Conservation (phyloP, 2,888 invertebrate species). For the Periphyllus acericola region DNA sequence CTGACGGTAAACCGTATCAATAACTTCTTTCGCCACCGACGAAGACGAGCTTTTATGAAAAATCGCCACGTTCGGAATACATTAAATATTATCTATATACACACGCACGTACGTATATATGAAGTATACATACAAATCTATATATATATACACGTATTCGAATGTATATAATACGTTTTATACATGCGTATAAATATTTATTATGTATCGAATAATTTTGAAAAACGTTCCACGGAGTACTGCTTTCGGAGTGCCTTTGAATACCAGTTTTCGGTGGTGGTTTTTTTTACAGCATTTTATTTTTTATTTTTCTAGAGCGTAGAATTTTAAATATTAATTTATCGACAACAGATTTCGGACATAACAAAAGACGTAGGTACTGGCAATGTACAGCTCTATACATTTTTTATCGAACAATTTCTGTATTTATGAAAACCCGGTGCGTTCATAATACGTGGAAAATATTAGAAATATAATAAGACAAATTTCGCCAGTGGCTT, state of each 20-base stretch:
- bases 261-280: background rate
- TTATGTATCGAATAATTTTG: constrained; percentile 42
- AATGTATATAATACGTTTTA: too few relatives aligned
- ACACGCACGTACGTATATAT: background rate
- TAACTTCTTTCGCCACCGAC: constrained; percentile 27
- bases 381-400: background rate
- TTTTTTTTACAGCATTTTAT: background rate
- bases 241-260: background rate
- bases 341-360: background rate
- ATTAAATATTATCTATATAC: constrained; percentile 12
- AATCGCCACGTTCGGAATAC: constrained; percentile 51
- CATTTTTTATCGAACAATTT: constrained; percentile 18
- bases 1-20: constrained; percentile 33
- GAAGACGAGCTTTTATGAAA: constrained; percentile 52
- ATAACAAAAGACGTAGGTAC: background rate
- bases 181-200: constrained; percentile 27
- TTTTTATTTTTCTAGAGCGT: background rate
- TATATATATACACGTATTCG: too few relatives aligned
- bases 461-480: background rate
- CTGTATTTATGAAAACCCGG: background rate
- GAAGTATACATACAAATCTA: too few relatives aligned
- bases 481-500: background rate
- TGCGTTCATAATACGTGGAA: background rate
- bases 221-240: background rate
- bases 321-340: constrained; percentile 14